Conservation (phyloP, 2,888 invertebrate species). For the Phyllotreta cruciferae region DNA sequence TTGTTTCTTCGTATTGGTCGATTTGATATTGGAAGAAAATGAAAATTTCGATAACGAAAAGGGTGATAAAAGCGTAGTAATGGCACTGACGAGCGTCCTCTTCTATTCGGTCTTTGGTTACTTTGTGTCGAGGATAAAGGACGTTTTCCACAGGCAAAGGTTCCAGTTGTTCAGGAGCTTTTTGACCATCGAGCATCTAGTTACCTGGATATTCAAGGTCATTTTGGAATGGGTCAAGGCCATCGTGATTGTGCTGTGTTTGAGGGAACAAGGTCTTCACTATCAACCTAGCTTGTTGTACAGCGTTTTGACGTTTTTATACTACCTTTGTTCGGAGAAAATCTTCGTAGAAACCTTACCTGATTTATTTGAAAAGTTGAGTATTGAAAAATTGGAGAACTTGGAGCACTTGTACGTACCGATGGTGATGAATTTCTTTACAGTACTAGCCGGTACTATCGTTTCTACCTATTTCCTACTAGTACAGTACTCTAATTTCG, state of each 20-base stretch:
- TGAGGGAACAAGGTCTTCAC: constrained; percentile 76
- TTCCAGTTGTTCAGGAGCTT: constrained; percentile 35
- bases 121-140: constrained; percentile 54
- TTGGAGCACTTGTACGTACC: constrained; percentile 75
- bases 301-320: constrained; percentile 69
- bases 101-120: constrained; percentile 58
- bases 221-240: constrained; percentile 82
- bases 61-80: constrained; percentile 49
- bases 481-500: constrained; percentile 46
- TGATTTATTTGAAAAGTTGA: constrained; percentile 64
- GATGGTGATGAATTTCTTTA: constrained; percentile 66
- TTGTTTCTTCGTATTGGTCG: constrained; percentile 55
- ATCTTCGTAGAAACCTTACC: constrained; percentile 71
- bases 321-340: constrained; percentile 75
- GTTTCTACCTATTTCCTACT: constrained; percentile 41
- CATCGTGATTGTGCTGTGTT: constrained; percentile 65
- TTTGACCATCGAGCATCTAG: constrained; percentile 41
- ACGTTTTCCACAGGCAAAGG: constrained; percentile 48
- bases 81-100: constrained; percentile 55
- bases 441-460: constrained; percentile 57
- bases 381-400: constrained; percentile 70
- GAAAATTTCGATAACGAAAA: constrained; percentile 36
- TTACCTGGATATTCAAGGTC: constrained; percentile 64
- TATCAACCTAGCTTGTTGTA: constrained; percentile 72
- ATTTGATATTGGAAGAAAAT: constrained; percentile 45